phyloP scores from a whole-genome alignment of 2,113 vertebrate species.

The Proteles cristata region DNA sequence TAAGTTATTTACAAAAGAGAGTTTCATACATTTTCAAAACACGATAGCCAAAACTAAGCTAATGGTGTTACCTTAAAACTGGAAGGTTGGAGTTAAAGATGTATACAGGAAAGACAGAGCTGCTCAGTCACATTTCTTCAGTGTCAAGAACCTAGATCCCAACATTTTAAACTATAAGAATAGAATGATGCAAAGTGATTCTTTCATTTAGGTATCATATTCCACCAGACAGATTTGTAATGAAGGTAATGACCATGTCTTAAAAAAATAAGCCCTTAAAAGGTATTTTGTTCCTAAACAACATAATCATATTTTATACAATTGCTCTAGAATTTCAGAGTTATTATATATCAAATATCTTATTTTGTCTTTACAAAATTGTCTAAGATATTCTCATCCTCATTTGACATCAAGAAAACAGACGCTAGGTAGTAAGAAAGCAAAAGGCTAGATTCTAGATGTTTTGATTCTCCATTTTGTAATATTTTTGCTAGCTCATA shows the following conservation, averaged over 20 bases:
- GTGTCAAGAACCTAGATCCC: not conserved
- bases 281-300: not conserved
- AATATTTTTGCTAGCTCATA: not conserved
- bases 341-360: not conserved
- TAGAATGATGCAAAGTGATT: conserved; percentile 3
- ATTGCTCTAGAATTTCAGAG: not conserved
- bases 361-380: not conserved
- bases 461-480: not conserved
- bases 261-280: not conserved
- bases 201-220: conserved; percentile 5
- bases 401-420: not conserved
- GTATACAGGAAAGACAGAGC: not conserved
- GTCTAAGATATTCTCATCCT: not conserved
- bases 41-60: not conserved
- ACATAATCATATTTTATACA: not conserved
- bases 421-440: not conserved
- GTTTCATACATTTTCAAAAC: not conserved
- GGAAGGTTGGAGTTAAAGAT: conserved; percentile 28
- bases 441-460: not conserved
- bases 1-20: conserved; percentile 19
- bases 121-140: not conserved
- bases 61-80: not conserved
- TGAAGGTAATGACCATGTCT: not conserved
- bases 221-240: not conserved
- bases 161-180: not conserved